phyloP scores from a whole-genome alignment of 2,797 vertebrate genomes.

The Aplochiton taeniatus region DNA sequence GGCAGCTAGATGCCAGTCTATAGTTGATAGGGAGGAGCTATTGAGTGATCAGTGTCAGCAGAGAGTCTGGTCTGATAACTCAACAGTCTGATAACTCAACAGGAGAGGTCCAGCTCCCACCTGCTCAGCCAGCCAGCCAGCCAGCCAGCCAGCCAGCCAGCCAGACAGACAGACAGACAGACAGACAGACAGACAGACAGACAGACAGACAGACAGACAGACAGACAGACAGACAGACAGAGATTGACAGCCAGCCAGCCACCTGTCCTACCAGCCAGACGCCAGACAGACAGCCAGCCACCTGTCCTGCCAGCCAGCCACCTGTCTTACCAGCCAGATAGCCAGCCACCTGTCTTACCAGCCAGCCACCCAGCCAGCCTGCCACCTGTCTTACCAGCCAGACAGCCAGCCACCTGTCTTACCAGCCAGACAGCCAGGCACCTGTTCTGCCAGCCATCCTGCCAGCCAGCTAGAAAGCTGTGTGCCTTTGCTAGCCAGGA shows the following conservation, averaged over 20 bases:
- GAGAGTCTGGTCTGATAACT: slow-evolving; percentile 44
- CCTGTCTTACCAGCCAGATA: slow-evolving; percentile 20
- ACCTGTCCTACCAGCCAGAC: no score
- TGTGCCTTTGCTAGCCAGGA: slow-evolving; percentile 19
- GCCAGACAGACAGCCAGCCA: not conserved
- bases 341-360: no score
- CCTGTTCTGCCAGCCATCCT: slow-evolving; percentile 16
- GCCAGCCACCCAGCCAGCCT: not conserved
- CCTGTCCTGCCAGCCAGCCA: slow-evolving; percentile 26
- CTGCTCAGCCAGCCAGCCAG: slow-evolving; percentile 13
- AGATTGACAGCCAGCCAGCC: not conserved
- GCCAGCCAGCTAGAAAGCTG: no score
- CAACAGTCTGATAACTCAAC: slow-evolving; percentile 27
- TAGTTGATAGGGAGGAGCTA: slow-evolving; percentile 31
- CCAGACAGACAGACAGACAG: not conserved
- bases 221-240: not conserved
- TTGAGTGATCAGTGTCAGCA: slow-evolving; percentile 29
- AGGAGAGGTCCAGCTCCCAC: slow-evolving; percentile 29
- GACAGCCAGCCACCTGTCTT: no score
- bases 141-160: not conserved
- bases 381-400: slow-evolving; percentile 38
- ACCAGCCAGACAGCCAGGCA: slow-evolving; percentile 11
- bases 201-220: not conserved
- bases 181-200: not conserved
- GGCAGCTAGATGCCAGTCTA: slow-evolving; percentile 27